A percentile compares a stretch with the other conserved stretches of the same genome.
These are phyloP conservation scores for Drosophila helvetica DNA, from an alignment of 2,888 invertebrate genomes.

Conservation along the genomic window DNA sequence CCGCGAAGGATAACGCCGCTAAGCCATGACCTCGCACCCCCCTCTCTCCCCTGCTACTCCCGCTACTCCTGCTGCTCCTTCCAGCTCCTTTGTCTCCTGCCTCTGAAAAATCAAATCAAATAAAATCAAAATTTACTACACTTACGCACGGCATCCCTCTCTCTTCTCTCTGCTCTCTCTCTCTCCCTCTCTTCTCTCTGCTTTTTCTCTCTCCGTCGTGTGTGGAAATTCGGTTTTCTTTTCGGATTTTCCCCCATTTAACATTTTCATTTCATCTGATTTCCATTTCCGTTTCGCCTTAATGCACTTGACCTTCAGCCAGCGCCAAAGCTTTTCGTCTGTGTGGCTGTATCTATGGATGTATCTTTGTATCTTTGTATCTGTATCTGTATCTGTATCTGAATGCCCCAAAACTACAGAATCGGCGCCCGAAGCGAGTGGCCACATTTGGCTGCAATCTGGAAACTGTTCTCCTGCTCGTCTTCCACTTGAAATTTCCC, in stretches of 20 bases:
- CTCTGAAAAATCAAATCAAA: slow-evolving; percentile 67
- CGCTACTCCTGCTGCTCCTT: background rate
- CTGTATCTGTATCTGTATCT: slow-evolving; percentile 15
- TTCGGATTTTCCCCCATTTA: slow-evolving; percentile 60
- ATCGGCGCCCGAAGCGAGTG: slow-evolving; percentile 13
- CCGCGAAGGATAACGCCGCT: slow-evolving; percentile 58
- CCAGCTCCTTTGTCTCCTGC: background rate
- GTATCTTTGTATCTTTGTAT: slow-evolving; percentile 4
- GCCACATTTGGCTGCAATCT: slow-evolving; percentile 31
- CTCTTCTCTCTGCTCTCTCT: slow-evolving; percentile 1
- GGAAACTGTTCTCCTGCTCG: background rate
- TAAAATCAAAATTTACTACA: slow-evolving; percentile 71
- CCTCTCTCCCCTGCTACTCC: background rate
- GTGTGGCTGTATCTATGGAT: slow-evolving; percentile 10
- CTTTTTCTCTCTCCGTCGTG: background rate
- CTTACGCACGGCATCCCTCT: slow-evolving; percentile 60
- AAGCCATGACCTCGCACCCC: slow-evolving; percentile 19
- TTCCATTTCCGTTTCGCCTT: slow-evolving; percentile 78
- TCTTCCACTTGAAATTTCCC: slow-evolving; percentile 3
- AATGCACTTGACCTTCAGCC: slow-evolving; percentile 77
- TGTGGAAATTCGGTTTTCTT: slow-evolving; percentile 38
- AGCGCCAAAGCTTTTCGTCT: slow-evolving; percentile 10
- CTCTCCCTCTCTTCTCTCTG: background rate
- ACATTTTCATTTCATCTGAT: slow-evolving; percentile 64
- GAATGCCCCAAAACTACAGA: slow-evolving; percentile 8